Conservation (phyloP, 2,888 invertebrate species). For the Tigriopus californicus region DNA sequence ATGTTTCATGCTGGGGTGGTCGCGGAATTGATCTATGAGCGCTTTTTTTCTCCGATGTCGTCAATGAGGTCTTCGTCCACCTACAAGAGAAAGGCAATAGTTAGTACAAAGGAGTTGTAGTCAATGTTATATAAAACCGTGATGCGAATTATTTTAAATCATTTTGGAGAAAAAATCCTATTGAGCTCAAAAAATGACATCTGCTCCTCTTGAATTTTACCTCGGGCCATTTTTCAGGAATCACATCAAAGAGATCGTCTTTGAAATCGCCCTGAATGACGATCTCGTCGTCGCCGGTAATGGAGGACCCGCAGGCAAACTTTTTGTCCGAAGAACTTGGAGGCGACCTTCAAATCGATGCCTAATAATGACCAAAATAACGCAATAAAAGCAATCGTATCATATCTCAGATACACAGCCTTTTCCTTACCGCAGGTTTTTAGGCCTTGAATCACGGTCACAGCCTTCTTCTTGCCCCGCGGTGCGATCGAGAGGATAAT, state of each 20-base stretch:
- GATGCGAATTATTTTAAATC: too few species aligned
- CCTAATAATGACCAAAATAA: too few species aligned
- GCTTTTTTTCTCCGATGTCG: slow-evolving; percentile 76
- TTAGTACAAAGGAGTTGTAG: too few species aligned
- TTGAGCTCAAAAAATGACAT: too few species aligned
- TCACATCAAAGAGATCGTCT: slow-evolving; percentile 90
- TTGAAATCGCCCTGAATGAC: slow-evolving; percentile 98
- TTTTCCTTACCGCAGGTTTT: slow-evolving; percentile 60
- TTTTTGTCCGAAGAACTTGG: slow-evolving; percentile 89
- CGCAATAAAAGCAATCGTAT: slow-evolving; percentile 18
- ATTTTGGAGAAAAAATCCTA: too few species aligned
- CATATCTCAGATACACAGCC: background rate
- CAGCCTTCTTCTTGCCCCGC: slow-evolving; percentile 94
- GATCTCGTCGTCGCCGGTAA: slow-evolving; percentile 96
- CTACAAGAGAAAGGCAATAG: too few species aligned
- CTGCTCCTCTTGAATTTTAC: slow-evolving; percentile 30
- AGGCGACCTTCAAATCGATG: slow-evolving; percentile 91
- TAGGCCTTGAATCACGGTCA: slow-evolving; percentile 88
- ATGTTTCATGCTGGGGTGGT: too few species aligned
- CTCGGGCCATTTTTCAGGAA: slow-evolving; percentile 96
- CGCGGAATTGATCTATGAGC: slow-evolving; percentile 27
- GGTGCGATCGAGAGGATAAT: slow-evolving; percentile 71
- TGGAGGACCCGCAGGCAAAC: slow-evolving; percentile 99
- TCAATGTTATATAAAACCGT: too few species aligned
- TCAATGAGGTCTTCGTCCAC: slow-evolving; percentile 83